Percentiles rank a stretch among this genome's conserved stretches.
phyloP scores from a whole-genome alignment of 35 echinoderm and acorn worm species.

The Acanthaster planci region DNA sequence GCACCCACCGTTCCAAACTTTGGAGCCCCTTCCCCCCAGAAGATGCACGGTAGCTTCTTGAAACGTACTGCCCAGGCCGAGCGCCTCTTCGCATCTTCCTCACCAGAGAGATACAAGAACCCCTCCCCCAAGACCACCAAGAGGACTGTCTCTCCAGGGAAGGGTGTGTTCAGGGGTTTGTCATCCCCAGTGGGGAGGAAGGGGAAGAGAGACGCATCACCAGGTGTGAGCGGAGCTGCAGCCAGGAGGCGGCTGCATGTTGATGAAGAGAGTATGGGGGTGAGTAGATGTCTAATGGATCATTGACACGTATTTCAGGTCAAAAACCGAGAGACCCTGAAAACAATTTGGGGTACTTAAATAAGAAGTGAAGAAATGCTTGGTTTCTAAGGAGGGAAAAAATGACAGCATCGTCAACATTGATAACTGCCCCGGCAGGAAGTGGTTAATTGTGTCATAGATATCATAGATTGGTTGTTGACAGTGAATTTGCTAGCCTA shows the following conservation, averaged over 20 bases:
- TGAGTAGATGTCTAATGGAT: constrained; percentile 17
- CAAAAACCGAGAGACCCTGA: too few relatives aligned
- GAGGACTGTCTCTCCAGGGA: constrained; percentile 50
- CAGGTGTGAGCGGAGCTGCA: not conserved
- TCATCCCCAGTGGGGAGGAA: constrained; percentile 33
- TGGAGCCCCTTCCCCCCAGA: constrained; percentile 80
- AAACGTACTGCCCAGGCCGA: constrained; percentile 57
- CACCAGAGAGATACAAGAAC: constrained; percentile 48
- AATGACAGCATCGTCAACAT: too few relatives aligned
- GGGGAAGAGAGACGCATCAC: constrained; percentile 55
- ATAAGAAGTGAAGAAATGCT: too few relatives aligned
- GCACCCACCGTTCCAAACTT: constrained; percentile 49
- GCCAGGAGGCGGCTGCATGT: constrained; percentile 78
- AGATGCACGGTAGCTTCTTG: constrained; percentile 92
- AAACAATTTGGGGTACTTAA: too few relatives aligned
- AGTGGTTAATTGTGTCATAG: too few relatives aligned
- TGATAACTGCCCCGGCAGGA: too few relatives aligned
- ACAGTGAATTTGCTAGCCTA: too few relatives aligned
- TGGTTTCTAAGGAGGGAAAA: too few relatives aligned
- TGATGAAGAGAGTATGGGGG: constrained; percentile 89
- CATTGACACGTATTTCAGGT: too few relatives aligned
- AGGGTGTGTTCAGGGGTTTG: not conserved
- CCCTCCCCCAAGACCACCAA: not conserved
- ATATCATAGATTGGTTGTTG: too few relatives aligned
- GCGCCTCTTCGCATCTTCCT: constrained; percentile 69